Percentiles rank a stretch among this genome's conserved stretches.
These are phyloP conservation scores for Distichodus sexfasciatus DNA, from an alignment of 2,797 vertebrate genomes.

Conservation along the genomic window DNA sequence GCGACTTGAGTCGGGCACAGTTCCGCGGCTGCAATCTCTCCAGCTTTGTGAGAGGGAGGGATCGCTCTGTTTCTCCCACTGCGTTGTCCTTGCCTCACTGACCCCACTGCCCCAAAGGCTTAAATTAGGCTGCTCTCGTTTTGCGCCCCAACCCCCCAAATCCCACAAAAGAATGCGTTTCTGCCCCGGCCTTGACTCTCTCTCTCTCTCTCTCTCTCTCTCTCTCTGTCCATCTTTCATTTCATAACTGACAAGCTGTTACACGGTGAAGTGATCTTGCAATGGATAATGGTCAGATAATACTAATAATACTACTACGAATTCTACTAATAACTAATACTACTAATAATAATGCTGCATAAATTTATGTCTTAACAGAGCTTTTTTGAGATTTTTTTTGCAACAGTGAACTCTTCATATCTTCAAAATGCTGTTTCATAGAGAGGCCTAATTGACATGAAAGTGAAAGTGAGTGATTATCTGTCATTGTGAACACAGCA, in stretches of 20 bases:
- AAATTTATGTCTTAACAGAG: no score
- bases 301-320: no score
- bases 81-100: conserved; percentile 9
- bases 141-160: not conserved
- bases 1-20: no score
- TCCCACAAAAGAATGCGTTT: no score
- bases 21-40: conserved; percentile 42
- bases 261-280: not conserved
- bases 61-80: conserved; percentile 9
- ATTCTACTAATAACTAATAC: no score
- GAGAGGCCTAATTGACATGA: no score
- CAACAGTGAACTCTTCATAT: no score
- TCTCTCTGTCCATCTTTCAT: not conserved
- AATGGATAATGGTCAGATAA: conserved; percentile 34
- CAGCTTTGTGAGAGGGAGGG: conserved; percentile 37
- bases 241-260: conserved; percentile 8
- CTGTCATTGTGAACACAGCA: no score
- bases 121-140: conserved; percentile 33
- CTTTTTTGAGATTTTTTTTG: no score
- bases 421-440: no score
- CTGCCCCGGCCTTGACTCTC: not conserved
- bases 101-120: conserved; percentile 18
- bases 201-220: not conserved
- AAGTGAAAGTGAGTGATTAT: no score
- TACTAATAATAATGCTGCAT: no score